Percentiles rank a stretch among this genome's conserved stretches.
These are phyloP conservation scores for Tiliqua scincoides DNA, from an alignment of 2,113 vertebrate genomes.

Conservation along the genomic window DNA sequence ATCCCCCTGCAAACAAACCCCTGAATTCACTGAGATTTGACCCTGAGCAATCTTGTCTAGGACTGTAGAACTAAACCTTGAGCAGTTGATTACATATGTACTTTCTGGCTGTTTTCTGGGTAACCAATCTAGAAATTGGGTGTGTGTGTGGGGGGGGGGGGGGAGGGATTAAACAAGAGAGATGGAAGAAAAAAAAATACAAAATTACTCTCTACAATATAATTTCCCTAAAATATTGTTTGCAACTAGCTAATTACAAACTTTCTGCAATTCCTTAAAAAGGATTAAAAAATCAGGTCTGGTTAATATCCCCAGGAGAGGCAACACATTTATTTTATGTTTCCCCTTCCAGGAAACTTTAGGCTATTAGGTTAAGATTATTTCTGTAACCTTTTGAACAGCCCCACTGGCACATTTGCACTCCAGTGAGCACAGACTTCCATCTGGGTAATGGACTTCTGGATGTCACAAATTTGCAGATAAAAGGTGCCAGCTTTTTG, in stretches of 20 bases:
- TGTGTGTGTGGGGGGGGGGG: too few relatives aligned
- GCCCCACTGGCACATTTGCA: not conserved
- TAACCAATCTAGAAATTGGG: not conserved
- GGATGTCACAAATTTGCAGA: not conserved
- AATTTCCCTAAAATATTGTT: not conserved
- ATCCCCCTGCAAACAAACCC: too few relatives aligned
- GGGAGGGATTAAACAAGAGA: not conserved
- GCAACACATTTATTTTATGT: not conserved
- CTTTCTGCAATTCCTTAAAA: conserved; percentile 28
- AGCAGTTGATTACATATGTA: not conserved
- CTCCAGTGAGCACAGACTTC: not conserved
- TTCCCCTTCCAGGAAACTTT: conserved; percentile 22
- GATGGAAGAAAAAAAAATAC: not conserved
- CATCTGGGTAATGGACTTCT: not conserved
- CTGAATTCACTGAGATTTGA: too few relatives aligned
- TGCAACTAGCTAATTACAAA: conserved; percentile 43
- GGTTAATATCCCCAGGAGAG: conserved; percentile 41
- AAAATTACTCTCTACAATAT: conserved; percentile 21
- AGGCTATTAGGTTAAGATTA: not conserved
- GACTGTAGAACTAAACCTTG: not conserved
- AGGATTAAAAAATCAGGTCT: conserved; percentile 30
- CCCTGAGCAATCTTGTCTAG: too few relatives aligned
- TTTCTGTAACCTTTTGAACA: not conserved
- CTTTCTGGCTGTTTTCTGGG: not conserved
- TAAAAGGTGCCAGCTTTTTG: rapidly evolving